phyloP scores from a whole-genome alignment of 2,888 invertebrate species.

The Iphiclides podalirius region DNA sequence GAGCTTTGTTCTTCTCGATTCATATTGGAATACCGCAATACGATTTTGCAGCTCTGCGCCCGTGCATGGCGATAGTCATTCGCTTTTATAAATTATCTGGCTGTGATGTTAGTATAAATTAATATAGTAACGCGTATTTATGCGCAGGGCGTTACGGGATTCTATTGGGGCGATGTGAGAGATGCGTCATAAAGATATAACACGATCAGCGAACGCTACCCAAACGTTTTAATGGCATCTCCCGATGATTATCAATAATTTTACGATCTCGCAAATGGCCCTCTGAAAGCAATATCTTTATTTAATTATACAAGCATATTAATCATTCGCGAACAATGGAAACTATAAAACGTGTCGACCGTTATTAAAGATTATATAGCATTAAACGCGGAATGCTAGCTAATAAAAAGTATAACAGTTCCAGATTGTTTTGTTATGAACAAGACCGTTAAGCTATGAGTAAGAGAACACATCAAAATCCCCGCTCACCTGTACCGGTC shows the following conservation, averaged over 20 bases:
- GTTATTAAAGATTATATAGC: conserved; percentile 22
- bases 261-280: conserved; percentile 69
- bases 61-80: no score
- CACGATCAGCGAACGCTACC: conserved; percentile 54
- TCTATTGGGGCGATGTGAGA: conserved; percentile 48
- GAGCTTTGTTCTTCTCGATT: conserved; percentile 11
- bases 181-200: conserved; percentile 67
- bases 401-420: conserved; percentile 14
- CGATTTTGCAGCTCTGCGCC: conserved; percentile 16
- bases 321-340: conserved; percentile 25
- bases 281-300: conserved; percentile 66
- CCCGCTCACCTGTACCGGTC: conserved; percentile 68
- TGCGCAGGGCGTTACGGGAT: conserved; percentile 36
- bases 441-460: conserved; percentile 43
- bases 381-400: conserved; percentile 11
- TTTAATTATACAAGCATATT: conserved; percentile 45
- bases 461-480: conserved; percentile 62
- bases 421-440: conserved; percentile 42
- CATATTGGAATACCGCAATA: background rate
- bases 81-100: conserved; percentile 19
- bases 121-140: conserved; percentile 30
- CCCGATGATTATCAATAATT: conserved; percentile 65
- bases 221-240: conserved; percentile 63
- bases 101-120: conserved; percentile 33
- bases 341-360: conserved; percentile 13